Evolutionary conservation across 2,113 vertebrate species (phyloP), one percentile per base, ranked within the genome.

Genomic region (Cynopterus brachyotis): DNA sequence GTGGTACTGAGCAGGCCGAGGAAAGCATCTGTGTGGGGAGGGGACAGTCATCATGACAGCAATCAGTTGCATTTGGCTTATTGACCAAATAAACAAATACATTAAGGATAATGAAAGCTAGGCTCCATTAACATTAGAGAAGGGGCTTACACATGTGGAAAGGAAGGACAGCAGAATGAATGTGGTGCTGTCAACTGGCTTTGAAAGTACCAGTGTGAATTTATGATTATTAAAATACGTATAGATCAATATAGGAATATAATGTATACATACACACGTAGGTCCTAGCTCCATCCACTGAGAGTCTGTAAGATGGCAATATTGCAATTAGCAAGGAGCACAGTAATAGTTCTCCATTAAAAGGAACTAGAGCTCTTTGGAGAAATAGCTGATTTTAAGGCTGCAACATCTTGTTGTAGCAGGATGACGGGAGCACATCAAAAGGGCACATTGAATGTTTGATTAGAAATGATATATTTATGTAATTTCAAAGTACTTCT

Each of bases 11-110:
- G 45, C 0, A 1, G 35, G 40, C 32, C 2, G 22, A 70, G 9
- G 45, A 57, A 4, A 66, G 40, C 13, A 20, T 28, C 64, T 45
- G 3, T 2, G 0, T 10, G 37, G 40, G n/a, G 55, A 55, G 22
- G 0, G 1, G 16, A 6, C 13, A 9, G 45, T 9, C 55, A 42
- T 35, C 1, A 0, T 4, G n/a, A 45, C 0, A 22, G 40, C 16
- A 19, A 24, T 2, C 69, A 35, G 19, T 47, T 20, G 20, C 42
- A 64, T 19, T 50, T 12, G 35, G 15, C 4, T 11, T 2, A 40
- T 0, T 37, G 32, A 76, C n/a, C 30, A 26, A 37, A 60, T 26
- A 45, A 70, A 20, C 20, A 24, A 32, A 37, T 32, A 20, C 4
- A 45, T 62, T 45, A 69, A 81, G 37, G 47, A 42, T 13, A 9